Evolutionary conservation across 1,140 invertebrate genomes (phyloP).

Genomic region (Drosophila ercepeae): DNA sequence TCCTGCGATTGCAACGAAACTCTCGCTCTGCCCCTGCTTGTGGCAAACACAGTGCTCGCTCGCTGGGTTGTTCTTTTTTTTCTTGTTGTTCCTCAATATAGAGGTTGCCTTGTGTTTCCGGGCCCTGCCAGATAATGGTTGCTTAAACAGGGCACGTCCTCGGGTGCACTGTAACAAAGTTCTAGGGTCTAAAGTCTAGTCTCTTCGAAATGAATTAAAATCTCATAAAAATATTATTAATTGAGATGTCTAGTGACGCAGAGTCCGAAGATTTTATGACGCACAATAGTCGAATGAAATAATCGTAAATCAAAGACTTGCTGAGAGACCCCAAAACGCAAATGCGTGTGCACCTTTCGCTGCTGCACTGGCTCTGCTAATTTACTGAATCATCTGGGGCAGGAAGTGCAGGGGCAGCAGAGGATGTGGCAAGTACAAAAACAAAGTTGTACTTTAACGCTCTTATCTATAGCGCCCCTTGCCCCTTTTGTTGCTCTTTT

Average conservation of each 20-base stretch:
- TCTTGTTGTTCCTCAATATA: constrained; percentile 43
- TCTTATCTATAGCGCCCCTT: constrained; percentile 40
- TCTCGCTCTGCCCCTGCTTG: constrained; percentile 6
- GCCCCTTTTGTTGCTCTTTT: constrained; percentile 43
- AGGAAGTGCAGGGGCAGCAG: background rate
- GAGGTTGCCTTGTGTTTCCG: constrained; percentile 76
- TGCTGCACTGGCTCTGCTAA: constrained; percentile 62
- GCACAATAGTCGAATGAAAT: constrained; percentile 5
- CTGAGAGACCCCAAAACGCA: too few species aligned
- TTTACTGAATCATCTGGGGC: constrained; percentile 32
- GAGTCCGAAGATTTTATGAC: constrained; percentile 21
- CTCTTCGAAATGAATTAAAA: background rate
- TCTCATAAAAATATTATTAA: constrained; percentile 4
- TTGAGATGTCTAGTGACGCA: constrained; percentile 35
- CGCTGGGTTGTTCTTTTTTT: background rate
- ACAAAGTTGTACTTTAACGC: constrained; percentile 48
- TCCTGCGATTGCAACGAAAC: constrained; percentile 36
- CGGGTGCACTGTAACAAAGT: constrained; percentile 3
- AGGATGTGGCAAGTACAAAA: constrained; percentile 21
- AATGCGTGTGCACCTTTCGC: constrained; percentile 52
- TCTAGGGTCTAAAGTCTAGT: too few species aligned
- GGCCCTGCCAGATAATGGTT: constrained; percentile 72
- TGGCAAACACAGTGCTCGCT: constrained; percentile 35
- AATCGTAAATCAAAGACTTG: constrained; percentile 4
- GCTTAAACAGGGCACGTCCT: constrained; percentile 67